Percentiles rank a stretch among this genome's conserved stretches.
Conservation (phyloP, 1,140 invertebrate genomes). For the Trypoxylus dichotomus region DNA sequence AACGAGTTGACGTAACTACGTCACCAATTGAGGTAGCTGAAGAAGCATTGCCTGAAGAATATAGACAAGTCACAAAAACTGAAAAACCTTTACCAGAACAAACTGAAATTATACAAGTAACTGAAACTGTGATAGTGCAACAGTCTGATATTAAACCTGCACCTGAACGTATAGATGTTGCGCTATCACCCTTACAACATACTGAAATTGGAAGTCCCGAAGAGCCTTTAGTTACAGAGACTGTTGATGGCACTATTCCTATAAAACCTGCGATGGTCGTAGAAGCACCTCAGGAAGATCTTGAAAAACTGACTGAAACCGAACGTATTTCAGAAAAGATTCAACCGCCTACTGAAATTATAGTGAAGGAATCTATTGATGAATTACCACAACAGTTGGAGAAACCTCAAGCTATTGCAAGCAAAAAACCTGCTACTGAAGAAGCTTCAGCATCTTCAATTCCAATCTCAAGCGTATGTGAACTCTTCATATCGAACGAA, state of each 20-base stretch:
- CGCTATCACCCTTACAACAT: background rate
- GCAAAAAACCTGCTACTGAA: background rate
- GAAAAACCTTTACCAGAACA: background rate
- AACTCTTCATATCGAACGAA: background rate
- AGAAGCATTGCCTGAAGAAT: background rate
- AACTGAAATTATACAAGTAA: background rate
- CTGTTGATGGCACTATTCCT: background rate
- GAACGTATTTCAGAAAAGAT: too few species aligned
- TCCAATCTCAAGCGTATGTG: background rate
- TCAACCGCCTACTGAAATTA: too few species aligned
- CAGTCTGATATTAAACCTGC: background rate
- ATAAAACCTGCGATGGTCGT: background rate
- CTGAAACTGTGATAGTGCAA: background rate
- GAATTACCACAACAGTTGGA: background rate
- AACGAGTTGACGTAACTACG: background rate
- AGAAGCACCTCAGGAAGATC: background rate
- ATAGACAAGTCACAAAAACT: background rate
- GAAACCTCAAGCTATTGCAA: background rate
- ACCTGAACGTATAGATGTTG: background rate
- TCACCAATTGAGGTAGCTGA: background rate
- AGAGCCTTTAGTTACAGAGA: background rate
- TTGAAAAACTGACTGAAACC: too few species aligned
- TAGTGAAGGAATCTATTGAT: too few species aligned
- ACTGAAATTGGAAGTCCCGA: background rate
- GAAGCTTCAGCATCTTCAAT: background rate